Base-by-base conservation (phyloP, 2,888 invertebrate species). In the Anthrax anthrax region DNA sequence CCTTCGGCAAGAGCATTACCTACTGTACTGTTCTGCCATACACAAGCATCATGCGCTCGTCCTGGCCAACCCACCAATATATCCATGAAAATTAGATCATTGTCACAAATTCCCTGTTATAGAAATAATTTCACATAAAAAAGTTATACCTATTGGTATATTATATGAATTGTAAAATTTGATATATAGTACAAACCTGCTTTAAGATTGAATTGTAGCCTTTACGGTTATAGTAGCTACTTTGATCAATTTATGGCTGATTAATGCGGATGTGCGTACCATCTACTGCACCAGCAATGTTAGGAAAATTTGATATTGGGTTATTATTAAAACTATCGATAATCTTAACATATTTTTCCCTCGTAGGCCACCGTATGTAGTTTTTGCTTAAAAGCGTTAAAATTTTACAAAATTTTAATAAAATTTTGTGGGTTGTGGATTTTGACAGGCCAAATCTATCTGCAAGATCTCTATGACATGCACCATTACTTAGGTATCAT, bases 231-330 rank as follows among this genome's bases (percentile, higher is more conserved):
- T 42, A 42, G 9, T 34, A 42, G 14, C 42, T 42, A 8, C 9
- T 23, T 5, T 13, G 6, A 37, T 46, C 29, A 2, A 38, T 38
- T 32, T 5, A 18, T 34, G 17, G 32, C 14, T 17, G 34, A 27
- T 12, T 23, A 23, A 44, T 44, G 16, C 3, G 10, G 19, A 44
- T 34, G 18, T 43, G 42, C 39, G 34, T 41, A 13, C 38, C 42
- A 42, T 42, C 44, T 12, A 44, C 39, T 10, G 42, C 38, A 2
- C 41, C 42, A 38, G 36, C 29, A 9, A 44, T 34, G 32, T 34
- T 38, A n/a, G 37, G 46, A 27, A 39, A 42, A 17, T 39, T n/a
- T n/a, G n/a, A n/a, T n/a, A n/a, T n/a, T n/a, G n/a, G n/a, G n/a
- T n/a, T n/a, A n/a, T n/a, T n/a, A n/a, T n/a, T n/a, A n/a, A n/a